Percentiles rank a stretch among this genome's conserved stretches.
Evolutionary conservation across 2,797 vertebrate genomes (phyloP).

Genomic region (Morelia viridis): DNA sequence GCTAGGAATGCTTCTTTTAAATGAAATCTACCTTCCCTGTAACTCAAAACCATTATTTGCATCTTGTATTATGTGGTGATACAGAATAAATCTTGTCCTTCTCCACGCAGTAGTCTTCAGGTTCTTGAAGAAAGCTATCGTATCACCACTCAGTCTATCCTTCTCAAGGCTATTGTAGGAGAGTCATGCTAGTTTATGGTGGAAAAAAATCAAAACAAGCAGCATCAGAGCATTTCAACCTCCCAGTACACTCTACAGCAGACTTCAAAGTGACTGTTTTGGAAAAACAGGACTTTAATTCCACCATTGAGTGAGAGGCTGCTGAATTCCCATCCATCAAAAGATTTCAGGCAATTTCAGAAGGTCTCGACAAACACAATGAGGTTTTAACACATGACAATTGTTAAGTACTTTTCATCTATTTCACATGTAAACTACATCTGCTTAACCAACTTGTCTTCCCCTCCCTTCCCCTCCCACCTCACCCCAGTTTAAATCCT

Average conservation of each 20-base stretch:
- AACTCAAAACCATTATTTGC: neutral
- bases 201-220: neutral
- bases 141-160: neutral
- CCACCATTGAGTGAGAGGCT: no score
- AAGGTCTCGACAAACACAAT: no score
- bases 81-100: neutral
- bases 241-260: neutral
- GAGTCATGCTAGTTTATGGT: neutral
- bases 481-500: no score
- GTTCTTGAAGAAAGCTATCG: neutral
- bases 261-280: neutral
- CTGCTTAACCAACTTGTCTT: no score
- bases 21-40: neutral
- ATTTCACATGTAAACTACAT: no score
- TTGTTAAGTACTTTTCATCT: no score
- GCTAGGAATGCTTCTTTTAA: neutral
- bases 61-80: neutral
- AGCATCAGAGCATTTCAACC: neutral
- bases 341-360: no score
- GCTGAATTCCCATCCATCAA: no score
- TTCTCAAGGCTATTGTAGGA: neutral
- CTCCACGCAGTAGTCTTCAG: neutral
- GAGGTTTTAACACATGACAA: no score
- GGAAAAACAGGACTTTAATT: neutral
- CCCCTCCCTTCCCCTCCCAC: no score